Percentiles rank a stretch among this genome's conserved stretches.
Evolutionary conservation across 2,888 invertebrate genomes (phyloP).

Genomic region (Poecilus cupreus): DNA sequence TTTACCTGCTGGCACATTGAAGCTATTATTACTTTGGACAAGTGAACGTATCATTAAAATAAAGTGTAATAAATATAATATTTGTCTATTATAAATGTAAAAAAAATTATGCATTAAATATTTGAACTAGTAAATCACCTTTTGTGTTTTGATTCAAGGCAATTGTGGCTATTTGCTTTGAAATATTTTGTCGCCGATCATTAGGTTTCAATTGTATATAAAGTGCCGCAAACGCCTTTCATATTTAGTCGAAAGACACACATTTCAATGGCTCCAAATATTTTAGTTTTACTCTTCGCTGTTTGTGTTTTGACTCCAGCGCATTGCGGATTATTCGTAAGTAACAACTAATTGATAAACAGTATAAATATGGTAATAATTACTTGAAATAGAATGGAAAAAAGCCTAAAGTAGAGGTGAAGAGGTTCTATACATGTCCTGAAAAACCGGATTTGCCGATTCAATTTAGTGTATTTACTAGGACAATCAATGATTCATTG

Average conservation of each 20-base stretch:
- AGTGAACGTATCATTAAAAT: background rate
- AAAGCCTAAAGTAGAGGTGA: background rate
- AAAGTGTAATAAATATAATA: background rate
- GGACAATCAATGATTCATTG: background rate
- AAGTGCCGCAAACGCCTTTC: background rate
- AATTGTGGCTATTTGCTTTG: no score
- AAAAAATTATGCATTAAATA: background rate
- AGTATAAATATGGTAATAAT: no score
- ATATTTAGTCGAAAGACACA: no score
- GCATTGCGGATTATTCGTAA: background rate
- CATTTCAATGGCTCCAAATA: background rate
- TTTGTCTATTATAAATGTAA: no score
- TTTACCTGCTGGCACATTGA: background rate
- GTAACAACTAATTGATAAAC: background rate
- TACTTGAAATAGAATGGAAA: background rate
- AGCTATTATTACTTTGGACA: background rate
- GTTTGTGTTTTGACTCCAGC: background rate
- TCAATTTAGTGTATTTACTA: background rate
- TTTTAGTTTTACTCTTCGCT: background rate
- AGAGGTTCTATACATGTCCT: background rate
- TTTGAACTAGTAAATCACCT: background rate
- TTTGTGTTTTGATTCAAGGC: background rate
- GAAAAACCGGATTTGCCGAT: background rate
- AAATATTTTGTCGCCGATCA: background rate
- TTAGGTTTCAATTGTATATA: background rate